phyloP scores from a whole-genome alignment of 2,888 invertebrate genomes.

The Drosophila histrio region DNA sequence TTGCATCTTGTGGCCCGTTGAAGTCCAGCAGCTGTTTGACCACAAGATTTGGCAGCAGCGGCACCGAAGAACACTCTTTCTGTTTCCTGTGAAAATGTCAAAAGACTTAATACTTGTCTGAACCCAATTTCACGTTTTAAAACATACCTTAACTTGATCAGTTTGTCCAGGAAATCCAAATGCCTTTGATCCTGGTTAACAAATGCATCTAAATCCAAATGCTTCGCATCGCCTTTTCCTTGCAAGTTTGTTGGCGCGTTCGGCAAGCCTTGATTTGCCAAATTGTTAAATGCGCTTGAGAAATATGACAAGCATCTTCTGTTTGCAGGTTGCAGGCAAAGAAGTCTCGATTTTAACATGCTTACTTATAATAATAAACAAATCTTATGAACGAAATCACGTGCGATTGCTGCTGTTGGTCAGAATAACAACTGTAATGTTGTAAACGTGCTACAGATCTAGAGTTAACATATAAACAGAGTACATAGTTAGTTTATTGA shows the following conservation, averaged over 20 bases:
- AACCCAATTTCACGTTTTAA: background rate
- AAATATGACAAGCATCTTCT: slow-evolving; percentile 61
- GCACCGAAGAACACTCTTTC: slow-evolving; percentile 54
- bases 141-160: slow-evolving; percentile 51
- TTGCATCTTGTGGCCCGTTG: slow-evolving; percentile 85
- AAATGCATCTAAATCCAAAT: slow-evolving; percentile 59
- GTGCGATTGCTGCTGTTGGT: slow-evolving; percentile 3
- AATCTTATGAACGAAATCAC: slow-evolving; percentile 10
- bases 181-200: slow-evolving; percentile 56
- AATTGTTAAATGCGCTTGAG: slow-evolving; percentile 55
- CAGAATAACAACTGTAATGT: background rate
- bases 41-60: slow-evolving; percentile 53
- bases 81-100: slow-evolving; percentile 39
- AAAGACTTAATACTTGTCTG: background rate
- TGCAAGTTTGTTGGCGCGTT: background rate
- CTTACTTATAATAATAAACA: slow-evolving; percentile 1
- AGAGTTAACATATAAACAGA: background rate
- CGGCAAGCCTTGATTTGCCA: slow-evolving; percentile 43
- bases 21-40: slow-evolving; percentile 67
- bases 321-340: slow-evolving; percentile 16
- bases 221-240: background rate
- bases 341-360: slow-evolving; percentile 51
- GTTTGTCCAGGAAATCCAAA: slow-evolving; percentile 61
- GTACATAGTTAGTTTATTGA: background rate
- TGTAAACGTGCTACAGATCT: background rate